Conservation (phyloP, 2,113 vertebrate species). For the Odontophorus gujanensis region DNA sequence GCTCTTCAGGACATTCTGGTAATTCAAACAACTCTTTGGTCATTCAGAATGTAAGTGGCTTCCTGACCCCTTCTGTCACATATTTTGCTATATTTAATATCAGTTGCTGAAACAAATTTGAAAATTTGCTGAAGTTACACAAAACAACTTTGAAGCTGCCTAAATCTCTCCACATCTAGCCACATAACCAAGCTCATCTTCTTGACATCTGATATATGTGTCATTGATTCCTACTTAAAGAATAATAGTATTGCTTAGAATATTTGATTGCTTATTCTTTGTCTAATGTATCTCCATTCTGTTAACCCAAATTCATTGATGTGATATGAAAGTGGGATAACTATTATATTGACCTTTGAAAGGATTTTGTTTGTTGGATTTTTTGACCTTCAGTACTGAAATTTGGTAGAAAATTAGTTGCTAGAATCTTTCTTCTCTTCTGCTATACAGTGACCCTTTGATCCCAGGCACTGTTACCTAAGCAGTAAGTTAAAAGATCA, state of each 20-base stretch:
- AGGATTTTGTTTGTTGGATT: neutral
- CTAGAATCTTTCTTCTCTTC: neutral
- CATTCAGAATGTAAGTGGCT: neutral
- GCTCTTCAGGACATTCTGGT: neutral
- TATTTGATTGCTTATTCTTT: neutral
- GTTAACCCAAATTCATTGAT: neutral
- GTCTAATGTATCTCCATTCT: neutral
- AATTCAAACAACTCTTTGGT: neutral
- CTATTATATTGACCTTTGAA: neutral
- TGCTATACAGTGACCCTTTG: neutral
- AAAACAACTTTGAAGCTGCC: neutral
- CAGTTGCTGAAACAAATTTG: neutral
- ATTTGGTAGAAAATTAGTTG: too few relatives aligned
- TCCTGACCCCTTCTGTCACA: neutral
- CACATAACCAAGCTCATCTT: neutral
- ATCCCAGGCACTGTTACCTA: neutral
- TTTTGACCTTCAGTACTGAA: neutral
- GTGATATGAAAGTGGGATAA: neutral
- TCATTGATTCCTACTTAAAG: neutral
- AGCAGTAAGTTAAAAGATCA: conserved; percentile 31
- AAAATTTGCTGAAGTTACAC: neutral
- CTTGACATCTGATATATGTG: neutral
- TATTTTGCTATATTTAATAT: neutral
- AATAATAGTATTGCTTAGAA: neutral
- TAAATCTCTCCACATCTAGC: neutral